A percentile compares a stretch with the other conserved stretches of the same genome.
phyloP scores from a whole-genome alignment of 2,113 vertebrate genomes.

The Eptesicus fuscus region DNA sequence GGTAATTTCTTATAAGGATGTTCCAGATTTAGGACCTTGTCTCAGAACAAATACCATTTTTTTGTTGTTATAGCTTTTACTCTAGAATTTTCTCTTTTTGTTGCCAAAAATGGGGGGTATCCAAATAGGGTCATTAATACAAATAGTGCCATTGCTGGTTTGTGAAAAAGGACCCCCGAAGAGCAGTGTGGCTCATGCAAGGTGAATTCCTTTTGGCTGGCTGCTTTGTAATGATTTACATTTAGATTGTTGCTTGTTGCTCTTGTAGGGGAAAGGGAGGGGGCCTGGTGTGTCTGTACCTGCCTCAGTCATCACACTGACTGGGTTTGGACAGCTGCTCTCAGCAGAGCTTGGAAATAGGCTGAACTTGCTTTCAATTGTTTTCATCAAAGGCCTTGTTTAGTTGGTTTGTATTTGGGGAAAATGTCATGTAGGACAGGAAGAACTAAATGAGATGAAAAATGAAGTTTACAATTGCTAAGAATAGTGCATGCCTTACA shows the following conservation, averaged over 20 bases:
- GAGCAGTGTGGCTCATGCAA: neutral
- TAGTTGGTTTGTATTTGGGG: slow-evolving; percentile 38
- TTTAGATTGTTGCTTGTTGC: slow-evolving; percentile 79
- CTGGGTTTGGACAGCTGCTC: slow-evolving; percentile 52
- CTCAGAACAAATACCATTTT: neutral
- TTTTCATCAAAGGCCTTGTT: slow-evolving; percentile 57
- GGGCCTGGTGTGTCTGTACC: neutral
- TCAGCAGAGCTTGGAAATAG: slow-evolving; percentile 65
- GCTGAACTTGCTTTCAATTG: slow-evolving; percentile 31
- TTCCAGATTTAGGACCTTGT: neutral
- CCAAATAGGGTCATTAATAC: slow-evolving; percentile 66
- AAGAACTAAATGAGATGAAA: slow-evolving; percentile 67
- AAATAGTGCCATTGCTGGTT: slow-evolving; percentile 46
- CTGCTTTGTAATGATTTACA: slow-evolving; percentile 74
- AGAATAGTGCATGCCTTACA: neutral
- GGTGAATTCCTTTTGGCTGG: slow-evolving; percentile 49
- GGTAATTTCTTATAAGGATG: neutral
- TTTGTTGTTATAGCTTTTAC: neutral
- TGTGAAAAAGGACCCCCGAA: slow-evolving; percentile 14
- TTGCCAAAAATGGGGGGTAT: neutral
- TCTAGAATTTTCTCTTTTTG: slow-evolving; percentile 32
- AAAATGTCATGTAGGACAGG: neutral
- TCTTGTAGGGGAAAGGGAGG: slow-evolving; percentile 19
- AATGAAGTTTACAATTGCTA: slow-evolving; percentile 51
- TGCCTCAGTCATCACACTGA: slow-evolving; percentile 27